Evolutionary conservation across 2,888 invertebrate species (phyloP), one percentile per base, ranked within the genome.

Genomic region (Alloplasta piceator): DNA sequence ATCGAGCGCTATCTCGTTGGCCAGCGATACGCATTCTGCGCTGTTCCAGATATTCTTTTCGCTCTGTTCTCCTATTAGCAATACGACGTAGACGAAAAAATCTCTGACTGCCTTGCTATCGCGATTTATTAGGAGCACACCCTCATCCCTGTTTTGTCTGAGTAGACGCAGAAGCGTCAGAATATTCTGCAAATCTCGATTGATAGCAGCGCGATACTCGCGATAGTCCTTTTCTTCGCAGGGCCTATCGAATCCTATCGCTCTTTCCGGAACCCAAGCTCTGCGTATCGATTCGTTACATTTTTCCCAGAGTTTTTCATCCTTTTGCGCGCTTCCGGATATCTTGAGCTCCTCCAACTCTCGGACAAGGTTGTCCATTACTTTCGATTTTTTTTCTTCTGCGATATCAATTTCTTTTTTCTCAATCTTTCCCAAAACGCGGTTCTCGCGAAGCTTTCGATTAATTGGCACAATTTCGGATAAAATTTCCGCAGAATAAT

Each of bases 31-130:
- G 6, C 87, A 86, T 66, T 87, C 85, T 0, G 80, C 82, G 5
- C 87, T 90, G 38, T 92, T 92, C 92, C 92, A 93, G n/a, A 86
- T n/a, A 71, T 84, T 88, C 56, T 84, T 86, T 46, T 87, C 86
- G 39, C 86, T 83, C 1, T 92, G 90, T 79, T 92, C 92, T 0
- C 92, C 92, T 60, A 91, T 84, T 9, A 92, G 80, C 9, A 88
- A 26, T 9, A 92, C 39, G 12, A 91, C 73, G 43, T 87, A 82
- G 6, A 87, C 83, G 0, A 84, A 75, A 12, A 89, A 86, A 1
- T 82, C 84, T 36, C 70, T 84, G 3, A 85, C 75, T 0, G 61
- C 48, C 4, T 83, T 46, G 4, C 67, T 12, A 26, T 75, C 43
- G 50, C 26, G 36, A 43, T 83, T 56, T 63, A 85, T 60, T 56